Base-by-base conservation (phyloP, 2,797 vertebrate genomes). In the Hapalemur alaotrensis region DNA sequence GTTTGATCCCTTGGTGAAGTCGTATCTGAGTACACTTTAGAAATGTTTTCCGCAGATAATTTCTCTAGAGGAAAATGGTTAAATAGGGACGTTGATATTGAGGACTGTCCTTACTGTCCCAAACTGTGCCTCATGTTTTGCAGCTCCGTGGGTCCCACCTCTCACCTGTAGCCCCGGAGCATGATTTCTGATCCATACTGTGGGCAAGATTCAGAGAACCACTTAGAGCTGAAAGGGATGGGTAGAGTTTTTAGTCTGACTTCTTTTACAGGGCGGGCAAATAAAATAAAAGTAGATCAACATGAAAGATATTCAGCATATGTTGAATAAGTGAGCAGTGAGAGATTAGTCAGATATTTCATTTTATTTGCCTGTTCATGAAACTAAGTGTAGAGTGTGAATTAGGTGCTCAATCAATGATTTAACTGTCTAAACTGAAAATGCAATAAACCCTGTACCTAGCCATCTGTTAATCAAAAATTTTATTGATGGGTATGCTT, bases 381-480 rank as follows among this genome's bases (percentile, higher is more conserved):
- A 12, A 89, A 3, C 41, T 46, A 54, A 86, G 48, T 18, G 1
- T 50, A 57, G 82, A 43, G 28, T 59, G 35, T 35, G 57, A 61
- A 57, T 54, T 63, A 72, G 83, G 14, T 75, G 38, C 38, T 78
- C 81, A 48, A 0, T 59, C 54, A 79, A 4, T 18, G 11, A 65
- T 93, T 91, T 80, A 95, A 85, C 35, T 65, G 57, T 61, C n/a
- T 54, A 50, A 85, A 86, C 52, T 85, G 61, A 92, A 84, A 89
- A 78, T 79, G 65, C 23, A 32, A 20, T 69, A n/a, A 91, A 63
- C 69, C 57, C 79, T 7, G 69, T 52, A 7, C 48, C 61, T 73
- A 65, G n/a, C 28, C 48, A 18, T 78, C 70, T 89, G 28, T 93
- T 82, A 84, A 84, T 88, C 43, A 84, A 84, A 95, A 86, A 72